phyloP scores from a whole-genome alignment of 2,888 invertebrate genomes.

The Drosophila acutilabella region DNA sequence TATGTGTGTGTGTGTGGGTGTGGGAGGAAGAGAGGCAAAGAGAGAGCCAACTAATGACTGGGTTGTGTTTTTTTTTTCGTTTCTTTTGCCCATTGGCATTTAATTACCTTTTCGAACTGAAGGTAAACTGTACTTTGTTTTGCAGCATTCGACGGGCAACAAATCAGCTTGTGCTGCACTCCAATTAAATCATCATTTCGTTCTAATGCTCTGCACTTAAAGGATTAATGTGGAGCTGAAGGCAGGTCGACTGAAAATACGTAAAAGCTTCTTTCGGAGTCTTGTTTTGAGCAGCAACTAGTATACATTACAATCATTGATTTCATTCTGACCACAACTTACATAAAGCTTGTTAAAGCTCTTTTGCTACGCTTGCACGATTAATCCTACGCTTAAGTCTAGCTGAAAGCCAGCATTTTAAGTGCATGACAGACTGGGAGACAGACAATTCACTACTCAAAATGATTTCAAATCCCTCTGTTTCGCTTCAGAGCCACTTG shows the following conservation, averaged over 20 bases:
- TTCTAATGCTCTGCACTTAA: slow-evolving; percentile 8
- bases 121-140: slow-evolving; percentile 17
- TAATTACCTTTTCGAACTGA: slow-evolving; percentile 25
- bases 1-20: background rate
- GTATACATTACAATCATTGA: no score
- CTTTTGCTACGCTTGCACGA: background rate
- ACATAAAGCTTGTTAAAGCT: slow-evolving; percentile 2
- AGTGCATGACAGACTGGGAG: background rate
- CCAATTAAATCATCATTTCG: slow-evolving; percentile 23
- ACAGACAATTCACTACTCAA: slow-evolving; percentile 3
- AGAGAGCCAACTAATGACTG: slow-evolving; percentile 11
- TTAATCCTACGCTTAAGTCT: slow-evolving; percentile 4
- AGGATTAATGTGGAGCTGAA: background rate
- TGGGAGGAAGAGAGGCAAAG: background rate
- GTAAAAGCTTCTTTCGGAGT: background rate
- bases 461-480: slow-evolving; percentile 11
- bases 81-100: slow-evolving; percentile 5
- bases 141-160: slow-evolving; percentile 5
- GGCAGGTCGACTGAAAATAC: background rate
- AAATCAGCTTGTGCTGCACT: slow-evolving; percentile 28
- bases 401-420: slow-evolving; percentile 1
- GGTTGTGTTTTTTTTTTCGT: background rate
- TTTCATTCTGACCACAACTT: no score
- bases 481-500: slow-evolving; percentile 1
- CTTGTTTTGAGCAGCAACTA: no score